These are phyloP conservation scores for Brachionus manjavacas DNA, from an alignment of 1,140 invertebrate species.

Conservation along the genomic window DNA sequence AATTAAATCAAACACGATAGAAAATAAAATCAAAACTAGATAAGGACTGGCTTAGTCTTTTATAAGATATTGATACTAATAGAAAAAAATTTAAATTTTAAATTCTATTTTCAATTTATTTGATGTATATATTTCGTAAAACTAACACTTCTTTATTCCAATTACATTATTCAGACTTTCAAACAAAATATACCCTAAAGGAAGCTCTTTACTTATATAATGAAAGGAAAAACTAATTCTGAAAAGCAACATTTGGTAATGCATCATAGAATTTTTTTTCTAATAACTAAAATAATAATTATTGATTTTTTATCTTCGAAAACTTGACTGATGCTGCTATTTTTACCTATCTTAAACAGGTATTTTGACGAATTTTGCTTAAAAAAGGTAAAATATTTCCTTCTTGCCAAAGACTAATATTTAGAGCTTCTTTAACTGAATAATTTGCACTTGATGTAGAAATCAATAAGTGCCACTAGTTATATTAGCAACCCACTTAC, in stretches of 20 bases:
- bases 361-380: background rate
- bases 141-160: background rate
- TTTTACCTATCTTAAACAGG: background rate
- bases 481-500: background rate
- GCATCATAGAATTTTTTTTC: background rate
- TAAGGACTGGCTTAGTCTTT: background rate
- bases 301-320: background rate
- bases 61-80: background rate
- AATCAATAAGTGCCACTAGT: background rate
- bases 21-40: background rate
- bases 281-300: background rate
- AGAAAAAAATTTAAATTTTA: background rate
- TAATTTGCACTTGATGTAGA: background rate
- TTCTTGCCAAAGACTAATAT: background rate
- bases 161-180: background rate
- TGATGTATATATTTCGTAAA: background rate
- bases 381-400: background rate
- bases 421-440: background rate
- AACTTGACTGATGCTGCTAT: background rate
- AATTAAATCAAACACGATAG: background rate
- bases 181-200: background rate
- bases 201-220: background rate
- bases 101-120: background rate
- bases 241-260: background rate
- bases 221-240: background rate